Evolutionary conservation across 2,113 vertebrate species (phyloP).

Genomic region (Ailurus styani): DNA sequence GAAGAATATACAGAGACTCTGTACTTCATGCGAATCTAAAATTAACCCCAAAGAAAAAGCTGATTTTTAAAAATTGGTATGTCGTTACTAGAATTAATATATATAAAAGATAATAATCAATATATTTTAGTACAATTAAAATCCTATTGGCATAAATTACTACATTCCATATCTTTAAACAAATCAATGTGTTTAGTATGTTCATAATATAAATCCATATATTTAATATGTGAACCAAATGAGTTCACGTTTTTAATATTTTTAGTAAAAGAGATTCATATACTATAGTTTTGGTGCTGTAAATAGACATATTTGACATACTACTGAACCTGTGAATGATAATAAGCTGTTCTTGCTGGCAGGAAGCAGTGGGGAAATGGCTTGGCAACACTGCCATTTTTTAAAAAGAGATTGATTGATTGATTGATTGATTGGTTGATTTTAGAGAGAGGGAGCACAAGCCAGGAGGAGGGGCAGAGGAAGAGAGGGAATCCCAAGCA

Average conservation of each 20-base stretch:
- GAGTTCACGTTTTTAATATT: background rate
- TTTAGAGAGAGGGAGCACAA: background rate
- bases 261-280: background rate
- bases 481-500: background rate
- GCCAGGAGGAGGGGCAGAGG: background rate
- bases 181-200: background rate
- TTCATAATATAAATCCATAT: background rate
- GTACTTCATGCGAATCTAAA: background rate
- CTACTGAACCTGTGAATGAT: background rate
- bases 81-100: background rate
- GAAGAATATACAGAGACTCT: background rate
- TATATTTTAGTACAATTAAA: background rate
- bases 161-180: background rate
- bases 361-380: background rate
- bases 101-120: background rate
- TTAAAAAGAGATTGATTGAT: background rate
- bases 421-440: background rate
- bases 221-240: background rate
- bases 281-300: background rate
- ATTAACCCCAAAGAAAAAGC: background rate
- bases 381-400: background rate
- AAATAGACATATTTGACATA: background rate
- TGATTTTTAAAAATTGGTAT: background rate
- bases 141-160: background rate
- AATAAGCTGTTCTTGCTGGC: background rate